phyloP scores from a whole-genome alignment of 1,140 invertebrate genomes.

The Microplitis mediator region DNA sequence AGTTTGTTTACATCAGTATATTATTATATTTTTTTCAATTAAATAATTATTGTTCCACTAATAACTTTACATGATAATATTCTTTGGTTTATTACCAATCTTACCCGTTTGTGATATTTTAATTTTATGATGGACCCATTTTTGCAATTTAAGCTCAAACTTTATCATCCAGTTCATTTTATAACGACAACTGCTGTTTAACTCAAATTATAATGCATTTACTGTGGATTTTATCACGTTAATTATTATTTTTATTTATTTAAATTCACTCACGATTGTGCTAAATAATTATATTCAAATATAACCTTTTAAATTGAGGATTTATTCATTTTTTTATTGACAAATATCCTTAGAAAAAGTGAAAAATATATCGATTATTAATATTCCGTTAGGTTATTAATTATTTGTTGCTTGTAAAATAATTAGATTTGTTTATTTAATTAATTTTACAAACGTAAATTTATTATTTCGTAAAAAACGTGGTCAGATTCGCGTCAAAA shows the following conservation, averaged over 20 bases:
- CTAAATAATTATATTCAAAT: no score
- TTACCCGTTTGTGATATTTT: slow-evolving; percentile 48
- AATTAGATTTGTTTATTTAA: no score
- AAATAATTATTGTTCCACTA: slow-evolving; percentile 65
- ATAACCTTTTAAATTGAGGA: no score
- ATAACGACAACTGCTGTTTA: slow-evolving; percentile 1
- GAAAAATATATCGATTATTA: no score
- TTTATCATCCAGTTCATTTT: slow-evolving; percentile 43
- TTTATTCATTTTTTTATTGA: no score
- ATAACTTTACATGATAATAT: slow-evolving; percentile 61
- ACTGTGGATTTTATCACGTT: not conserved
- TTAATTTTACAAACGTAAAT: no score
- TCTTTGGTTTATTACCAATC: slow-evolving; percentile 46
- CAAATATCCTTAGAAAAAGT: no score
- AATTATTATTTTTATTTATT: not conserved
- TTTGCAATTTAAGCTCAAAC: slow-evolving; percentile 74
- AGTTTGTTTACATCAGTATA: slow-evolving; percentile 69
- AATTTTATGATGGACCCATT: slow-evolving; percentile 73
- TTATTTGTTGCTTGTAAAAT: no score
- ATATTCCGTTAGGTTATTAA: no score
- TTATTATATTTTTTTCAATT: slow-evolving; percentile 62
- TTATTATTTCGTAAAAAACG: no score
- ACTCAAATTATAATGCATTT: not conserved
- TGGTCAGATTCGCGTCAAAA: no score
- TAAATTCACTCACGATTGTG: no score